Percentiles rank a stretch among this genome's conserved stretches.
Evolutionary conservation across 2,888 invertebrate species (phyloP).

Genomic region (Pheosia gnoma): DNA sequence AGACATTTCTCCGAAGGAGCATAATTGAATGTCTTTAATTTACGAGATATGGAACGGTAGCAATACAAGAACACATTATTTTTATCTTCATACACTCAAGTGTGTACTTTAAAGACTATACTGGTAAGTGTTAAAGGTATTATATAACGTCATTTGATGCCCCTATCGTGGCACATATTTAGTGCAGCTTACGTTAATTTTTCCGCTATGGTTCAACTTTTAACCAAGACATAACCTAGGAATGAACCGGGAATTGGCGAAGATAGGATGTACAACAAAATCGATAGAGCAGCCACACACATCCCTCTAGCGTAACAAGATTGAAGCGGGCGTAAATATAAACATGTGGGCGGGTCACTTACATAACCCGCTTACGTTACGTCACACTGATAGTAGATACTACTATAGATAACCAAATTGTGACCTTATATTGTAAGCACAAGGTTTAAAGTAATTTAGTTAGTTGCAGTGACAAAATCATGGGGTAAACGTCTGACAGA

Average conservation of each 20-base stretch:
- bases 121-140: background rate
- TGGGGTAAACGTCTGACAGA: constrained; percentile 29
- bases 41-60: background rate
- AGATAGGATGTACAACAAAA: no score
- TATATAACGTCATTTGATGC: background rate
- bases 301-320: constrained; percentile 21
- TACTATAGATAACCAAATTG: constrained; percentile 10
- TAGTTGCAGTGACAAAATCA: constrained; percentile 16
- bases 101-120: background rate
- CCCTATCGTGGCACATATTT: background rate
- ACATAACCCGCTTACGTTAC: constrained; percentile 31
- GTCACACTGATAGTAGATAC: constrained; percentile 23
- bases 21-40: background rate
- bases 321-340: constrained; percentile 38
- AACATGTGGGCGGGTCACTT: constrained; percentile 41
- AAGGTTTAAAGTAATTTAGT: constrained; percentile 11
- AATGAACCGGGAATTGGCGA: no score
- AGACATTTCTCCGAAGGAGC: no score
- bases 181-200: background rate
- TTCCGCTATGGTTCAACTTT: background rate
- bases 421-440: constrained; percentile 1
- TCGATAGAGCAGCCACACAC: background rate
- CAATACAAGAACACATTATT: background rate
- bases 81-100: background rate
- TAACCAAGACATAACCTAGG: no score